Conservation (phyloP, 2,797 vertebrate species). For the Xyrichtys novacula region DNA sequence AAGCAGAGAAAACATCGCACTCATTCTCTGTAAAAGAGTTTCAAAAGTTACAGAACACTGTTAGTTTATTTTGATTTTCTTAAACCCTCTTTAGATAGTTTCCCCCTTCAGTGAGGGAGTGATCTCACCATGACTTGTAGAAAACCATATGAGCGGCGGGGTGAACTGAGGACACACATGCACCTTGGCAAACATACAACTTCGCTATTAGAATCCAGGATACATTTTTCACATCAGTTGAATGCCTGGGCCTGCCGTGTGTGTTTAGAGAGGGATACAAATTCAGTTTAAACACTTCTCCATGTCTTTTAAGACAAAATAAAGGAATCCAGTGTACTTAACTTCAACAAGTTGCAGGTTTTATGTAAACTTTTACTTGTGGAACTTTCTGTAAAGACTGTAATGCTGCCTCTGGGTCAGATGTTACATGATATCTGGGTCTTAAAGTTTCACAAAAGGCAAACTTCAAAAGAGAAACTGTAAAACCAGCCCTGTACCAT, state of each 20-base stretch:
- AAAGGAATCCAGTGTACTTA: conserved; percentile 6
- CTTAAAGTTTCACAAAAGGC: conserved; percentile 10
- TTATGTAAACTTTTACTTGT: conserved; percentile 1
- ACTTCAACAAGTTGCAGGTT: conserved; percentile 2
- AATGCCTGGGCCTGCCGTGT: conserved; percentile 77
- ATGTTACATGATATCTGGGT: conserved; percentile 30
- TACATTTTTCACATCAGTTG: conserved; percentile 85
- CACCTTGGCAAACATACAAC: conserved; percentile 86
- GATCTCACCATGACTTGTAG: conserved; percentile 84
- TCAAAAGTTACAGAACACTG: conserved; percentile 67
- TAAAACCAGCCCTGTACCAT: conserved; percentile 27
- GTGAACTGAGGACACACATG: conserved; percentile 87
- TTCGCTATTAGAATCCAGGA: conserved; percentile 86
- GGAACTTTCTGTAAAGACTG: not conserved
- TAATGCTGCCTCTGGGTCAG: conserved; percentile 33
- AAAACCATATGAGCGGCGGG: conserved; percentile 86
- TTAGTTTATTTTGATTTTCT: conserved; percentile 49
- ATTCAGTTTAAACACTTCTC: conserved; percentile 46
- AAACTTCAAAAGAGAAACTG: conserved; percentile 36
- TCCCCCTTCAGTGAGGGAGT: conserved; percentile 65
- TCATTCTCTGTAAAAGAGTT: conserved; percentile 47
- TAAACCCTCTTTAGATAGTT: conserved; percentile 76
- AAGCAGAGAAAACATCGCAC: conserved; percentile 64
- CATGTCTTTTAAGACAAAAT: conserved; percentile 34
- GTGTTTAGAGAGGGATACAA: conserved; percentile 68